These are phyloP conservation scores for Nylanderia fulva DNA, from an alignment of 1,140 invertebrate genomes.

Conservation along the genomic window DNA sequence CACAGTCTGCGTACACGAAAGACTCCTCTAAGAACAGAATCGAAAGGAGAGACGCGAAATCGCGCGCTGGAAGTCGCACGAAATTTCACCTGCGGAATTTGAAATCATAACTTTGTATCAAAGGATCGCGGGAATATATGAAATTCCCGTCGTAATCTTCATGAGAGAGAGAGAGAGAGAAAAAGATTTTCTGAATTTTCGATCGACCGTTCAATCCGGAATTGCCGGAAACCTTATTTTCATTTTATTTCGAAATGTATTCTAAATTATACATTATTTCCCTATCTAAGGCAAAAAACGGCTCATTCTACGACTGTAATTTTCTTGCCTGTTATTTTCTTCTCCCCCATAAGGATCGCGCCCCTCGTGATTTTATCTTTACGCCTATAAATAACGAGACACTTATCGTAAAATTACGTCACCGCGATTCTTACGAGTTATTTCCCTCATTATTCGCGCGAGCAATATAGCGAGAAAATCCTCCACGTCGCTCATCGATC, in stretches of 20 bases:
- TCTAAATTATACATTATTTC: constrained; percentile 30
- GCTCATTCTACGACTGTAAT: neutral
- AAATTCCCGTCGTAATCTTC: constrained; percentile 40
- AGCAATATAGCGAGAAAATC: constrained; percentile 12
- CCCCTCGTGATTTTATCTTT: constrained; percentile 37
- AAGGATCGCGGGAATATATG: constrained; percentile 7
- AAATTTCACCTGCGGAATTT: constrained; percentile 28
- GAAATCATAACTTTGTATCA: constrained; percentile 44
- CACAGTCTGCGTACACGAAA: neutral
- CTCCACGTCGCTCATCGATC: neutral
- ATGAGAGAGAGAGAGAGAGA: neutral
- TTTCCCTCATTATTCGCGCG: constrained; percentile 18
- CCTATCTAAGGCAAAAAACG: neutral
- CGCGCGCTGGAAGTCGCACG: neutral
- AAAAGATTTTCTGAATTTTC: constrained; percentile 29
- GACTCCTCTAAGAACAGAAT: neutral
- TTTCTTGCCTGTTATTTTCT: constrained; percentile 27
- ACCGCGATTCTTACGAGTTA: constrained; percentile 37
- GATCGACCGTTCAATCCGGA: constrained; percentile 38
- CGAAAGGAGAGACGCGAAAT: neutral
- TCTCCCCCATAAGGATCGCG: no score
- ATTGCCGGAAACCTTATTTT: neutral
- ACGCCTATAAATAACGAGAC: constrained; percentile 48
- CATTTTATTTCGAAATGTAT: constrained; percentile 37
- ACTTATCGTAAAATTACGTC: constrained; percentile 50